A percentile compares a stretch with the other conserved stretches of the same genome.
Conservation (phyloP, 2,797 vertebrate genomes). For the Atherinosoma microstoma region DNA sequence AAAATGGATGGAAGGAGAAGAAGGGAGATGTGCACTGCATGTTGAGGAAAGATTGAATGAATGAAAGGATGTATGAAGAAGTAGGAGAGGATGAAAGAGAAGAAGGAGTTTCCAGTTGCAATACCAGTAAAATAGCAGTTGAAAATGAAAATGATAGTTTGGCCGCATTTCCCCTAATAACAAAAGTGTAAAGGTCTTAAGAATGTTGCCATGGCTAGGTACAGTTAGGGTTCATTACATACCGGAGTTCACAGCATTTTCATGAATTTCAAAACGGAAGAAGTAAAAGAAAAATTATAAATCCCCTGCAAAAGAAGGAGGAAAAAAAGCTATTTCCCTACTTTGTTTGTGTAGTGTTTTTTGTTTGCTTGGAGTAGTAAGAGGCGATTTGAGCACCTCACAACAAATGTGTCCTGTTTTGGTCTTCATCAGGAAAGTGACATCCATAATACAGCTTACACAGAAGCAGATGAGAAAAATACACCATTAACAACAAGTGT, state of each 20-base stretch:
- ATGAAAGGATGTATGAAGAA: not conserved
- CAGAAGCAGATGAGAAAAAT: conserved; percentile 39
- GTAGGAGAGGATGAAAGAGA: not conserved
- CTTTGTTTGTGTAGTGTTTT: conserved; percentile 54
- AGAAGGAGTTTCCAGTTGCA: not conserved
- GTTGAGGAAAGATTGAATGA: not conserved
- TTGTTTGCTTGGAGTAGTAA: conserved; percentile 72
- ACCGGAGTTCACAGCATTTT: conserved; percentile 45
- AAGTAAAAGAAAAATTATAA: conserved; percentile 54
- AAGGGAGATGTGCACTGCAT: not conserved
- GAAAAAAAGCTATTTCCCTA: conserved; percentile 26
- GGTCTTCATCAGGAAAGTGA: conserved; percentile 61
- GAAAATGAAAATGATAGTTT: not conserved
- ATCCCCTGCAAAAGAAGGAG: conserved; percentile 60
- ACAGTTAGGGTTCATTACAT: not conserved
- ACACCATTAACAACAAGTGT: not conserved
- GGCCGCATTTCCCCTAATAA: not conserved
- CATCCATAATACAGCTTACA: conserved; percentile 66
- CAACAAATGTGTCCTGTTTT: conserved; percentile 57
- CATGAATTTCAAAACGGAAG: conserved; percentile 22
- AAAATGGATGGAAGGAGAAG: not conserved
- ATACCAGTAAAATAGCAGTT: not conserved
- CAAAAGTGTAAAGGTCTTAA: not conserved
- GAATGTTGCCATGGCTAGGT: conserved; percentile 7
- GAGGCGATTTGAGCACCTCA: conserved; percentile 73